Conservation (phyloP, 2,888 invertebrate species). For the Drosophila differens region DNA sequence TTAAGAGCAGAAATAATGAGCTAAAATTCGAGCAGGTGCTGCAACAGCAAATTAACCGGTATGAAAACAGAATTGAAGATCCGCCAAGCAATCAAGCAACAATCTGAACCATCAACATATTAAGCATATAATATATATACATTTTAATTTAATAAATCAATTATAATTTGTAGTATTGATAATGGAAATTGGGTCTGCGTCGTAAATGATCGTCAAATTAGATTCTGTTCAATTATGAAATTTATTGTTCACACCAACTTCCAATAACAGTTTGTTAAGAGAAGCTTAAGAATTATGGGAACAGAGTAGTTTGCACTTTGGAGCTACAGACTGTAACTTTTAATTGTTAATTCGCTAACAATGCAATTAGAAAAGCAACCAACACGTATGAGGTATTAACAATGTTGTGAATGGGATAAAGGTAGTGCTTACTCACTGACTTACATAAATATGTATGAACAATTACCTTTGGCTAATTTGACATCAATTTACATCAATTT, state of each 20-base stretch:
- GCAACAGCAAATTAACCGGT: constrained; percentile 44
- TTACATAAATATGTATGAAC: constrained; percentile 1
- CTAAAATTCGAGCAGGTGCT: constrained; percentile 60
- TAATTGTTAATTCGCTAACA: neutral
- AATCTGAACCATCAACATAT: neutral
- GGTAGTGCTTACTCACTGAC: neutral
- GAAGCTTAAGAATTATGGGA: neutral
- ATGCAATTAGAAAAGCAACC: neutral
- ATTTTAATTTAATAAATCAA: neutral
- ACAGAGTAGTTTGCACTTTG: neutral
- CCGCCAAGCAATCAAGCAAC: neutral
- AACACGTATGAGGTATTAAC: neutral
- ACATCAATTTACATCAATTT: constrained; percentile 41
- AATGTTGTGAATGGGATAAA: neutral
- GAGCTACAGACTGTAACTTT: neutral
- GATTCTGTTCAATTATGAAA: neutral
- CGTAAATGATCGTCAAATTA: neutral
- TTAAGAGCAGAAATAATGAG: constrained; percentile 41
- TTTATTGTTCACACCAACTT: neutral
- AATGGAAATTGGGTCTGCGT: neutral
- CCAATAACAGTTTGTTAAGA: neutral
- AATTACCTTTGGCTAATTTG: constrained; percentile 54
- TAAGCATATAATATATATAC: neutral
- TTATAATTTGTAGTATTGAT: neutral
- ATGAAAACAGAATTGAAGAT: constrained; percentile 37